Evolutionary conservation across 2,113 vertebrate genomes (phyloP).

Genomic region (Perca fluviatilis): DNA sequence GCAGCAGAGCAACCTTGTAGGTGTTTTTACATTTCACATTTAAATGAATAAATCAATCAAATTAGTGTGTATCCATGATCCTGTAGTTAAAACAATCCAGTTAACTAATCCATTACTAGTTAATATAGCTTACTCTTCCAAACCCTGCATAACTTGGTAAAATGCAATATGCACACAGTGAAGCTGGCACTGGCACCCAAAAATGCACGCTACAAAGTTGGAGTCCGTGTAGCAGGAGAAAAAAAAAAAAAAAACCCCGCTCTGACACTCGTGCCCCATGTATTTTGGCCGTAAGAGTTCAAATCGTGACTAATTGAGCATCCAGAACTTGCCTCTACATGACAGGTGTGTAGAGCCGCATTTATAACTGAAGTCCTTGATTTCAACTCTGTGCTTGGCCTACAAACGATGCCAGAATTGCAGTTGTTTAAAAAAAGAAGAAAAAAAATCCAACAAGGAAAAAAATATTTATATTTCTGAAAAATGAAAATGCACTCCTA

Average conservation of each 20-base stretch:
- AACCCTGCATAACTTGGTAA: background rate
- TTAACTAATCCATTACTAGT: background rate
- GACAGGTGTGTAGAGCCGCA: slow-evolving; percentile 46
- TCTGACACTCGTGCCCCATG: too few species aligned
- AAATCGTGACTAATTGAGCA: slow-evolving; percentile 58
- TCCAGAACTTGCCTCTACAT: slow-evolving; percentile 55
- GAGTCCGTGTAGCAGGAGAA: too few species aligned
- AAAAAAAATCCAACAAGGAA: slow-evolving; percentile 55
- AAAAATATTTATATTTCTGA: slow-evolving; percentile 67
- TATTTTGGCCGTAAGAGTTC: slow-evolving; percentile 17
- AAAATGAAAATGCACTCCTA: slow-evolving; percentile 83
- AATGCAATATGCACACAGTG: background rate
- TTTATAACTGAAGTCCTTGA: slow-evolving; percentile 58
- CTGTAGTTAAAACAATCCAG: background rate
- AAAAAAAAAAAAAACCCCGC: too few species aligned
- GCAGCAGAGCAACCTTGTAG: background rate
- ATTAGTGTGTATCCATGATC: background rate
- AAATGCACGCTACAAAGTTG: too few species aligned
- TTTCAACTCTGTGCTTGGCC: slow-evolving; percentile 58
- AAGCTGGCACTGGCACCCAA: background rate
- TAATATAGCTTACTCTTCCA: background rate
- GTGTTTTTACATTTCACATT: background rate
- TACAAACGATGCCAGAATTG: slow-evolving; percentile 62
- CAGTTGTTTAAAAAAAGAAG: slow-evolving; percentile 33
- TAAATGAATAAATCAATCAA: background rate